phyloP scores from a whole-genome alignment of 2,797 vertebrate genomes.

The Gorsachius magnificus region DNA sequence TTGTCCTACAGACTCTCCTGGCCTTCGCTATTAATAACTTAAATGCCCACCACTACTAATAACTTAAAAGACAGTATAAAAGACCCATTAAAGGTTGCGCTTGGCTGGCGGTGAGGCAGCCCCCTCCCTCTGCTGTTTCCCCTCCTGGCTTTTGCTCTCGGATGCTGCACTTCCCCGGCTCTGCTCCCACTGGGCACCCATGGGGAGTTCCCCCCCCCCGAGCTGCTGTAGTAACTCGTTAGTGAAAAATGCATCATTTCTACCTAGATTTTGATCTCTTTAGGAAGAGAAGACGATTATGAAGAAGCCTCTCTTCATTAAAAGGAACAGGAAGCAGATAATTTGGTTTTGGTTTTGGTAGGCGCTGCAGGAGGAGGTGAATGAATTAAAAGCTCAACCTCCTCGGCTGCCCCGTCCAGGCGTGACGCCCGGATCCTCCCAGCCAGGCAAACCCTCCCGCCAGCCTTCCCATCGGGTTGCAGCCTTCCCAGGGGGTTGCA shows the following conservation, averaged over 20 bases:
- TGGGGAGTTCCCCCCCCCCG: rapidly evolving
- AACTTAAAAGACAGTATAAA: too few relatives aligned
- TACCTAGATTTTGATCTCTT: slow-evolving; percentile 30
- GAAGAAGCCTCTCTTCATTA: not conserved
- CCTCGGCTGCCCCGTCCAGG: not conserved
- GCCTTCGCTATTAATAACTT: slow-evolving; percentile 2
- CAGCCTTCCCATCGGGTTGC: too few relatives aligned
- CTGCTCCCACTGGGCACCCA: not conserved
- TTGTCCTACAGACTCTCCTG: not conserved
- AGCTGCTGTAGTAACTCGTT: not conserved
- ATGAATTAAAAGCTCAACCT: not conserved
- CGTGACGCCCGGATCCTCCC: not conserved
- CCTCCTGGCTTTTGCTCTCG: not conserved
- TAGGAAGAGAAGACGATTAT: not conserved
- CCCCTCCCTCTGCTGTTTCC: rapidly evolving
- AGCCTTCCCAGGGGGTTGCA: not conserved
- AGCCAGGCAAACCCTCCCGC: rapidly evolving
- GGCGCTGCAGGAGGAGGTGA: not conserved
- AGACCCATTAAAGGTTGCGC: rapidly evolving
- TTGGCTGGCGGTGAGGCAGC: not conserved
- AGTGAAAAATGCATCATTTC: not conserved
- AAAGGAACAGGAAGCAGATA: slow-evolving; percentile 55
- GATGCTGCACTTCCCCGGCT: not conserved
- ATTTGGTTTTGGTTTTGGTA: slow-evolving; percentile 24
- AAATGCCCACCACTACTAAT: not conserved